phyloP scores from a whole-genome alignment of 2,888 invertebrate species.

The Eutolmus rufibarbis region DNA sequence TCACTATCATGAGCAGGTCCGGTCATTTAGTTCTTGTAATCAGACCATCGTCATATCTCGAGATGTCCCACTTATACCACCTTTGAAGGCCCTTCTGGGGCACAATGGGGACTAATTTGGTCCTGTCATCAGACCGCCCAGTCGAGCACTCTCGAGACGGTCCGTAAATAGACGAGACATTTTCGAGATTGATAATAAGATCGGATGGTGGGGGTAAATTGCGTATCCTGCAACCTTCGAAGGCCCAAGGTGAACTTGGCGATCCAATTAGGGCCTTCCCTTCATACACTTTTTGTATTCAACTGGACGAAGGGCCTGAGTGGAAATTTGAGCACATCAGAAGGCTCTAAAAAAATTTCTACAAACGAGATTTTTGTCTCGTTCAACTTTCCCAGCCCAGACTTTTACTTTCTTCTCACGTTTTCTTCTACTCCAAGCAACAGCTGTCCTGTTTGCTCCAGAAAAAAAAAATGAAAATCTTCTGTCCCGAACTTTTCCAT shows the following conservation, averaged over 20 bases:
- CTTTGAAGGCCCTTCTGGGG: background rate
- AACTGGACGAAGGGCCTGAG: background rate
- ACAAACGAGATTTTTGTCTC: background rate
- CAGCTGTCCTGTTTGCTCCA: background rate
- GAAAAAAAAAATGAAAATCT: background rate
- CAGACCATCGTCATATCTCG: background rate
- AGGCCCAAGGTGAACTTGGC: background rate
- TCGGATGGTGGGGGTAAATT: background rate
- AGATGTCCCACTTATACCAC: background rate
- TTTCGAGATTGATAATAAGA: slow-evolving; percentile 1
- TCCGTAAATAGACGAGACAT: background rate
- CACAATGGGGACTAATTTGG: slow-evolving; percentile 5
- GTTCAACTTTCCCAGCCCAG: background rate
- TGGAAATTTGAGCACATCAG: background rate
- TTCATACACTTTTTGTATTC: background rate
- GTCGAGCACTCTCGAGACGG: background rate
- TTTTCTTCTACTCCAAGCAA: background rate
- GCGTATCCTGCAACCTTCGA: background rate
- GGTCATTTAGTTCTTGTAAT: background rate
- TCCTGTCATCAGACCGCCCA: background rate
- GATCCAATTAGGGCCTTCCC: slow-evolving; percentile 1
- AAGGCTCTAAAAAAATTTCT: background rate
- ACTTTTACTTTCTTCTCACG: slow-evolving; percentile 15
- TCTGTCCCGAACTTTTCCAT: background rate
- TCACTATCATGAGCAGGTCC: background rate